Conservation (phyloP, 53 echinoderm and acorn worm genomes). For the Actinopyga echinites region DNA sequence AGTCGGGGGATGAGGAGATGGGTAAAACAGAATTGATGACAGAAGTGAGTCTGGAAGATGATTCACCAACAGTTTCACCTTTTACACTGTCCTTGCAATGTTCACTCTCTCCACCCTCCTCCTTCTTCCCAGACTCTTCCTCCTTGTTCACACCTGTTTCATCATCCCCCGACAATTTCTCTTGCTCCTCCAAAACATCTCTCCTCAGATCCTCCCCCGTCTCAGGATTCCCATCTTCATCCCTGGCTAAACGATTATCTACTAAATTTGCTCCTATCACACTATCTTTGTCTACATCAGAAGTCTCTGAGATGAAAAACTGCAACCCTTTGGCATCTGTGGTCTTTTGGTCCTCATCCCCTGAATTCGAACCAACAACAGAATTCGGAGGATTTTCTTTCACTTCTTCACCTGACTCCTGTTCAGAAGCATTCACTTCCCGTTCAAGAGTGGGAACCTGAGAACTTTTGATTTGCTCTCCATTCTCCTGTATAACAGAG, state of each 20-base stretch:
- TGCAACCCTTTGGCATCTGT: not conserved
- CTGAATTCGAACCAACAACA: not conserved
- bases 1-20: too few species aligned
- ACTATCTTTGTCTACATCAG: not conserved
- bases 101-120: not conserved
- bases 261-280: not conserved
- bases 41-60: too few species aligned
- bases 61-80: too few species aligned
- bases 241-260: too few species aligned
- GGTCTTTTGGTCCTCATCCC: not conserved
- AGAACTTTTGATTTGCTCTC: not conserved
- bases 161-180: not conserved
- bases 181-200: not conserved
- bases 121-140: not conserved
- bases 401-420: not conserved
- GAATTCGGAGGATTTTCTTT: not conserved
- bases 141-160: not conserved
- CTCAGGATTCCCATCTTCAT: too few species aligned
- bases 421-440: not conserved
- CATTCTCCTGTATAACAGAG: too few species aligned
- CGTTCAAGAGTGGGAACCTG: not conserved
- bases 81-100: constrained; percentile 1
- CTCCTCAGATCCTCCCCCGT: not conserved
- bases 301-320: constrained; percentile 21
- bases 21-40: too few species aligned